A percentile compares a stretch with the other conserved stretches of the same genome.
Conservation (phyloP, 2,113 vertebrate species). For the Fulica atra region DNA sequence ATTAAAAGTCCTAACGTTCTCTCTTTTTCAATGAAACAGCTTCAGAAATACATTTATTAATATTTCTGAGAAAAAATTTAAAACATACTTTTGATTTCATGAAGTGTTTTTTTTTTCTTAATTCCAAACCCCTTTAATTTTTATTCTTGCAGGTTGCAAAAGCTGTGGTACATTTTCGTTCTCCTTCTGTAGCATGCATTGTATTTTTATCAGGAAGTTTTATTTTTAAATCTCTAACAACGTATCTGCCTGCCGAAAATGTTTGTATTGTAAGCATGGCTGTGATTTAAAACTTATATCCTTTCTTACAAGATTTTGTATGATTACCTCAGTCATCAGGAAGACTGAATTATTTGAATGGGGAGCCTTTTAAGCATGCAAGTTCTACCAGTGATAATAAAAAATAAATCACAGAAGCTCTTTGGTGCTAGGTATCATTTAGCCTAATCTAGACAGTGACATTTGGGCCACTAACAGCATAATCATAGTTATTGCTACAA, state of each 20-base stretch:
- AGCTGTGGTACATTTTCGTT: constrained; percentile 35
- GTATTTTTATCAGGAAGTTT: constrained; percentile 14
- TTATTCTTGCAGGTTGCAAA: not conserved
- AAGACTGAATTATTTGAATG: constrained; percentile 62
- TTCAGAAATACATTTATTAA: not conserved
- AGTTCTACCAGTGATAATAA: constrained; percentile 75
- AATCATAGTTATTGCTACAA: constrained; percentile 84
- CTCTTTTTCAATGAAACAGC: not conserved
- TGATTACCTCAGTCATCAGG: constrained; percentile 31
- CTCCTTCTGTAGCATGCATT: not conserved
- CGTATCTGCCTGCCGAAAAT: not conserved
- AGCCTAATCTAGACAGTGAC: constrained; percentile 78
- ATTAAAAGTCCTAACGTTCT: not conserved
- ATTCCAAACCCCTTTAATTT: constrained; percentile 23
- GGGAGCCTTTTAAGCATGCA: constrained; percentile 66
- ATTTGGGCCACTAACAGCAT: constrained; percentile 79
- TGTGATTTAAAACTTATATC: constrained; percentile 56
- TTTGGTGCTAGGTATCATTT: constrained; percentile 77
- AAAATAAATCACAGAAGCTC: constrained; percentile 78
- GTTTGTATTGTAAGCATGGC: constrained; percentile 9
- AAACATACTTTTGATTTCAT: constrained; percentile 8
- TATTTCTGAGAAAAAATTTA: constrained; percentile 19
- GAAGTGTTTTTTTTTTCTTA: not conserved
- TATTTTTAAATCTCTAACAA: constrained; percentile 22
- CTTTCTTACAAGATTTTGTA: constrained; percentile 56